A percentile compares a stretch with the other conserved stretches of the same genome.
phyloP scores from a whole-genome alignment of 2,888 invertebrate genomes.

The Habrosyne pyritoides region DNA sequence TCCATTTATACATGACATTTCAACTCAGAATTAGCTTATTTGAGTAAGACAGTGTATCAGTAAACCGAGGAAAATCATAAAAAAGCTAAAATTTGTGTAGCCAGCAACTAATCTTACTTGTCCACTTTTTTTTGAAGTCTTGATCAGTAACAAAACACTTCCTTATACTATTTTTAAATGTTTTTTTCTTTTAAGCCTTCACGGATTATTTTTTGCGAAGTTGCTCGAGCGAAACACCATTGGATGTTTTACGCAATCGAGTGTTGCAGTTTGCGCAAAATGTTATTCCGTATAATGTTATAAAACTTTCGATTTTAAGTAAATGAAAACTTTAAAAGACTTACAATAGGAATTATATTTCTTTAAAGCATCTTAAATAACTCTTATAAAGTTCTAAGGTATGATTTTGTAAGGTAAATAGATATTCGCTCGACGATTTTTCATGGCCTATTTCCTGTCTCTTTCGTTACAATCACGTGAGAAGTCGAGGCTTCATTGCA shows the following conservation, averaged over 20 bases:
- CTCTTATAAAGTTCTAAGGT: neutral
- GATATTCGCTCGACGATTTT: too few relatives aligned
- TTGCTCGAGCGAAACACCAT: conserved; percentile 6
- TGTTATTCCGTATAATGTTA: neutral
- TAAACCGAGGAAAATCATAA: too few relatives aligned
- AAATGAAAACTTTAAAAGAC: neutral
- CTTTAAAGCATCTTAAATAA: neutral
- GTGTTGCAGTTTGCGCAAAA: neutral
- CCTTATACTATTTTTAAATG: conserved; percentile 26
- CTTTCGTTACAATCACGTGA: too few relatives aligned
- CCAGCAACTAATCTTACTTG: too few relatives aligned
- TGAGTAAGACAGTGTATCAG: too few relatives aligned
- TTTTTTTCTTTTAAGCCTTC: conserved; percentile 21
- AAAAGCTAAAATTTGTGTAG: too few relatives aligned
- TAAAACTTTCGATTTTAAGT: neutral
- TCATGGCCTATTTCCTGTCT: too few relatives aligned
- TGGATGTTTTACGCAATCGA: neutral
- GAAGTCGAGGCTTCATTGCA: too few relatives aligned
- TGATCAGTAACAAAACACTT: conserved; percentile 22
- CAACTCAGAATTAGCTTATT: too few relatives aligned
- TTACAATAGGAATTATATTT: too few relatives aligned
- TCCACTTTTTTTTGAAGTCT: neutral
- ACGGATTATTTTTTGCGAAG: conserved; percentile 19
- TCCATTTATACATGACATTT: too few relatives aligned
- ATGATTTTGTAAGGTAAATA: too few relatives aligned